Percentiles rank a stretch among this genome's conserved stretches.
phyloP scores from a whole-genome alignment of 2,113 vertebrate genomes.

The Oenanthe melanoleuca region DNA sequence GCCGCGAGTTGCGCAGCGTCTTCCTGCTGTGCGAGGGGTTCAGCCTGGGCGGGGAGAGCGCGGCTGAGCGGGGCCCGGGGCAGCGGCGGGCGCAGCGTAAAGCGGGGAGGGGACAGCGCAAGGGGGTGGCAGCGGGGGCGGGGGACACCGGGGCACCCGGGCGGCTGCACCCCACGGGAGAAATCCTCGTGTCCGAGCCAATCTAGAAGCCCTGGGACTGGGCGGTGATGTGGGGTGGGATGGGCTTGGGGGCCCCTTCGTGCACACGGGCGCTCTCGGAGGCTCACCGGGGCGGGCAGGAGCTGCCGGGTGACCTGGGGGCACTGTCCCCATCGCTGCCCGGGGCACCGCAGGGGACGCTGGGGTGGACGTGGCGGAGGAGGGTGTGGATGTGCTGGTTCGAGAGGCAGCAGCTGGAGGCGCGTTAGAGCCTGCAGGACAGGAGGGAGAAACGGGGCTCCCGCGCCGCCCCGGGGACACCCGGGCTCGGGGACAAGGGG shows the following conservation, averaged over 20 bases:
- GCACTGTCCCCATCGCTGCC: conserved; percentile 59
- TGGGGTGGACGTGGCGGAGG: conserved; percentile 65
- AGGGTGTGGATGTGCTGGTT: conserved; percentile 69
- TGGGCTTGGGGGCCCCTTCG: background rate
- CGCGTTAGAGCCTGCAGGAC: conserved; percentile 68
- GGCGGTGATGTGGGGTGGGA: background rate
- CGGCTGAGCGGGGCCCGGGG: background rate
- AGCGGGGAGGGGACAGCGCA: background rate
- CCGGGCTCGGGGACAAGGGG: background rate
- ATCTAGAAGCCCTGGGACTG: background rate
- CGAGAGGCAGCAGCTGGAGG: conserved; percentile 72
- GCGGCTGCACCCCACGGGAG: background rate
- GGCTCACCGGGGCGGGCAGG: conserved; percentile 67
- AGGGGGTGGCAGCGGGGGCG: background rate
- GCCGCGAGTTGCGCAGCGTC: conserved; percentile 79
- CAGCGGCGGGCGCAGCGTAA: background rate
- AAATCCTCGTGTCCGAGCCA: background rate
- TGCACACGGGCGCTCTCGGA: background rate
- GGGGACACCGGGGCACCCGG: background rate
- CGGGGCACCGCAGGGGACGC: conserved; percentile 47
- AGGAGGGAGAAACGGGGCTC: conserved; percentile 68
- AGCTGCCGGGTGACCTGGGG: conserved; percentile 61
- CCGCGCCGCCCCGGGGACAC: background rate
- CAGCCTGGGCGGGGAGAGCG: conserved; percentile 65
- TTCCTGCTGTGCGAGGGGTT: conserved; percentile 83